Conservation (phyloP, 2,113 vertebrate genomes). For the Scomber japonicus region DNA sequence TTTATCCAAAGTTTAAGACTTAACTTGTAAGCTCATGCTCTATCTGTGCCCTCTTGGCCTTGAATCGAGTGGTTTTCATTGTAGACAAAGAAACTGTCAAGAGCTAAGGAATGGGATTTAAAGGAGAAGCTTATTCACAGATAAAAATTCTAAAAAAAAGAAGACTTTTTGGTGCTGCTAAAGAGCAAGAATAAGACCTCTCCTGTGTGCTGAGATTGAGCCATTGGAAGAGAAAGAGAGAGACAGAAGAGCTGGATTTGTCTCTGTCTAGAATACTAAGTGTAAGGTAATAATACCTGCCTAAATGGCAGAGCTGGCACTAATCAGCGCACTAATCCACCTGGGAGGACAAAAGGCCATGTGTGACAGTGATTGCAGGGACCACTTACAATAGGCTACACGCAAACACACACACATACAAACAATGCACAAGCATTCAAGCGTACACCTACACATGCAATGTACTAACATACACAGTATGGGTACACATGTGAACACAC, state of each 20-base stretch:
- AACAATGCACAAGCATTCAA: slow-evolving; percentile 4
- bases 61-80: slow-evolving; percentile 59
- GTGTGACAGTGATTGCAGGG: slow-evolving; percentile 70
- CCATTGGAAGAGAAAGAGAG: slow-evolving; percentile 46
- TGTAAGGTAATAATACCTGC: slow-evolving; percentile 68
- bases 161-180: slow-evolving; percentile 56
- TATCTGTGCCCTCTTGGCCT: slow-evolving; percentile 62
- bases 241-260: slow-evolving; percentile 48
- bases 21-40: slow-evolving; percentile 68
- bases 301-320: slow-evolving; percentile 71
- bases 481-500: neutral
- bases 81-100: slow-evolving; percentile 70
- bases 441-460: slow-evolving; percentile 5
- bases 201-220: slow-evolving; percentile 63
- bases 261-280: slow-evolving; percentile 73
- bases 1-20: slow-evolving; percentile 55
- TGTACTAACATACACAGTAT: slow-evolving; percentile 10
- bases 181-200: slow-evolving; percentile 68
- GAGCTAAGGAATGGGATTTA: slow-evolving; percentile 62
- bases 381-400: slow-evolving; percentile 36
- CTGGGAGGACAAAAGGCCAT: slow-evolving; percentile 65
- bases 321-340: slow-evolving; percentile 77
- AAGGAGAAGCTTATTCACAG: slow-evolving; percentile 68
- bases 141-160: slow-evolving; percentile 66
- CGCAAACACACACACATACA: slow-evolving; percentile 19